Evolutionary conservation across 2,797 vertebrate species (phyloP), one percentile per base, ranked within the genome.

Genomic region (Vireo griseus): DNA sequence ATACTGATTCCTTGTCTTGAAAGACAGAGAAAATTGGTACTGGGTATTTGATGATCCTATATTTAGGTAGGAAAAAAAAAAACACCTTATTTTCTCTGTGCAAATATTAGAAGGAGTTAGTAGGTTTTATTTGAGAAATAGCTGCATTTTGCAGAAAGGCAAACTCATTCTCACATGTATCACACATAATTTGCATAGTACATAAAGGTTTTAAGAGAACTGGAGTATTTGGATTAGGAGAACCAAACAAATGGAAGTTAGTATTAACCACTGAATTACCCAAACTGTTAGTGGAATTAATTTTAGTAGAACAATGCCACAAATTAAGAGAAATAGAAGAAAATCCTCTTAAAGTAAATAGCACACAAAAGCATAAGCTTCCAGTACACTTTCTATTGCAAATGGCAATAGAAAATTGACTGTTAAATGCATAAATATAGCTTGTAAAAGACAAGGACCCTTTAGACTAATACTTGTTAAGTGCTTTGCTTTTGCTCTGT

Each of bases 341-440:
- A 88, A 94, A 94, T 68, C 65, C 51, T 86, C 65, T 94, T 78
- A 89, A 76, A 88, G 82, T 59, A 92, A 94, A 90, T 39, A 72
- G 51, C 47, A 92, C 54, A 86, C 66, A 52, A 84, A 94, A 90
- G 68, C 83, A 72, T 92, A 83, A 78, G 45, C 33, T 88, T 69
- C 69, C 55, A 88, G 33, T 45, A 69, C 55, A 73, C 48, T 50
- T 80, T 37, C 44, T 77, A 40, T 78, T 78, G 66, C 63, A 78
- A 95, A 79, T 11, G 72, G 42, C 76, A 88, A 29, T 51, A 83
- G 44, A 68, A 93, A 92, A 42, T 71, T 47, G 80, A 67, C 61
- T 81, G 69, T 68, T 93, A 78, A 94, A 75, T 69, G 40, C 75
- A 65, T 87, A 86, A 91, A 85, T 69, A 68, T 9, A 88, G 39